phyloP scores from a whole-genome alignment of 2,888 invertebrate genomes.

The Perdita meconis region DNA sequence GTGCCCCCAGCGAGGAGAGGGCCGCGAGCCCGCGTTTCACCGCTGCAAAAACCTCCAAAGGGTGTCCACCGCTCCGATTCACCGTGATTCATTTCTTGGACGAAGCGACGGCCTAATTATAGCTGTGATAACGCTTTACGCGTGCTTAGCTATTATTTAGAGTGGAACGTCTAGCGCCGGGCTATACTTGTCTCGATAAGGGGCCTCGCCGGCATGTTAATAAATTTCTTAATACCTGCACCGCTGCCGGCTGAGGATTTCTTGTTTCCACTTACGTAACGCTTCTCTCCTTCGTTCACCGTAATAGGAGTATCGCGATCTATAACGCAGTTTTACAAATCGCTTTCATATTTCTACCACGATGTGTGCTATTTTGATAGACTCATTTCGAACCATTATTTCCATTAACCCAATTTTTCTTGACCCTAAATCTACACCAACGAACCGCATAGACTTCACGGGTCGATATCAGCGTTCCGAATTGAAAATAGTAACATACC shows the following conservation, averaged over 20 bases:
- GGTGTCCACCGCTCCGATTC: conserved; percentile 66
- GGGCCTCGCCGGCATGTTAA: conserved; percentile 45
- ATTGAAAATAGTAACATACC: background rate
- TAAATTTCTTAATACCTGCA: conserved; percentile 56
- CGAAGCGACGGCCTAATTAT: conserved; percentile 77
- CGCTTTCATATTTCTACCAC: background rate
- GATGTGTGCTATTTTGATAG: background rate
- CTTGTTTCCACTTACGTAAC: conserved; percentile 3
- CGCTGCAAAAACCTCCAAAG: conserved; percentile 34
- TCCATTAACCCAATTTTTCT: too few relatives aligned
- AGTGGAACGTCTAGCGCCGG: conserved; percentile 66
- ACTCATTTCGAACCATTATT: too few relatives aligned
- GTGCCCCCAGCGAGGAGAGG: conserved; percentile 28
- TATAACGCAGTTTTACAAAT: background rate
- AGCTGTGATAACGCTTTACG: conserved; percentile 76
- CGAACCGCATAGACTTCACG: too few relatives aligned
- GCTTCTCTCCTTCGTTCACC: too few relatives aligned
- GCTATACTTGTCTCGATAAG: conserved; percentile 66
- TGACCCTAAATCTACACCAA: too few relatives aligned
- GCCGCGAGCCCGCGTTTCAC: conserved; percentile 27
- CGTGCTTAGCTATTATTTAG: conserved; percentile 74
- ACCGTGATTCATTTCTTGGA: conserved; percentile 76
- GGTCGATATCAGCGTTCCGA: too few relatives aligned
- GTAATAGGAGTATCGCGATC: background rate
- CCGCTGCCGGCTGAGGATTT: conserved; percentile 22